A percentile compares a stretch with the other conserved stretches of the same genome.
Evolutionary conservation across 2,113 vertebrate species (phyloP).

Genomic region (Ictalurus furcatus): DNA sequence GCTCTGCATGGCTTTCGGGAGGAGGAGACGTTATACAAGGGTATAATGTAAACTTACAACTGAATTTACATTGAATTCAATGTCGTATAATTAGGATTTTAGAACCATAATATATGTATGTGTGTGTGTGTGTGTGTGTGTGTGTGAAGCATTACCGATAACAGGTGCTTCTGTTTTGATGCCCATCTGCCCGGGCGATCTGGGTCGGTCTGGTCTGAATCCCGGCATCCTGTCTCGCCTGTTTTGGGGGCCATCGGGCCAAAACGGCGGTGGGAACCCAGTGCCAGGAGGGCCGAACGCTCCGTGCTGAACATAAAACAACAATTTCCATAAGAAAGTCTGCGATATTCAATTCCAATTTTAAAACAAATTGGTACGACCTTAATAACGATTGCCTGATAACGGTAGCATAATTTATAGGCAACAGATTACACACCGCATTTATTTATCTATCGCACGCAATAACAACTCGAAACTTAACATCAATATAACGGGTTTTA

Average conservation of each 20-base stretch:
- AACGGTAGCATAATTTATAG: background rate
- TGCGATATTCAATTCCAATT: background rate
- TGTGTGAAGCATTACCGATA: constrained; percentile 77
- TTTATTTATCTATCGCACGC: background rate
- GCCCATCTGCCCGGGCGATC: constrained; percentile 89
- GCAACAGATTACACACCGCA: constrained; percentile 4
- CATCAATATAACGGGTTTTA: background rate
- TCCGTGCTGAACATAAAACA: constrained; percentile 84
- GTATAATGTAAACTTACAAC: too few species aligned
- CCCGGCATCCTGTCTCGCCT: constrained; percentile 89
- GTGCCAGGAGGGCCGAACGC: constrained; percentile 86
- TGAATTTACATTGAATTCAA: background rate
- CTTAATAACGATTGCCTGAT: background rate
- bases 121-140: background rate
- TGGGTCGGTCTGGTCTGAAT: constrained; percentile 86
- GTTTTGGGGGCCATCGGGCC: constrained; percentile 93
- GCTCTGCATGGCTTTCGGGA: background rate
- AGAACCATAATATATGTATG: background rate
- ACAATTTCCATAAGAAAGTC: background rate
- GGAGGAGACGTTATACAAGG: background rate
- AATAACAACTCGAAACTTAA: background rate
- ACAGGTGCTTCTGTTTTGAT: constrained; percentile 90
- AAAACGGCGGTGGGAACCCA: constrained; percentile 92
- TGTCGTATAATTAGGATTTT: background rate
- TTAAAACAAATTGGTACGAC: background rate